Conservation (phyloP, 1,140 invertebrate species). For the Drosophila parvula region DNA sequence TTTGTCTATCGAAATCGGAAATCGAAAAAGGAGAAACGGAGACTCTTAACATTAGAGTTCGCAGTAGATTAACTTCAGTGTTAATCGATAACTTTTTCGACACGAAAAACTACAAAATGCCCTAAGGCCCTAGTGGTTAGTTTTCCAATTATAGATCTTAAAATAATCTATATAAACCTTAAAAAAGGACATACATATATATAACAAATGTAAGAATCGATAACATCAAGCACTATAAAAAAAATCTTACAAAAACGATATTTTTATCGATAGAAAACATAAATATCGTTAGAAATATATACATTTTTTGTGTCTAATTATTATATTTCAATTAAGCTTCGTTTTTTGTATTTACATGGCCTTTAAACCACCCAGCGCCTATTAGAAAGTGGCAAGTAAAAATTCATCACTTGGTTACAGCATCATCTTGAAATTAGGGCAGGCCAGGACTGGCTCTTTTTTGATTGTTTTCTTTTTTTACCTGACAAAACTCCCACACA, state of each 20-base stretch:
- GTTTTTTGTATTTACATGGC: background rate
- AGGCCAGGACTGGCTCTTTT: conserved; percentile 27
- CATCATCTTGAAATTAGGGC: conserved; percentile 38
- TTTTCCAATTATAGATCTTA: too few species aligned
- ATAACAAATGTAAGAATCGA: background rate
- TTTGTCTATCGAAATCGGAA: conserved; percentile 6
- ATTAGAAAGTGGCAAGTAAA: background rate
- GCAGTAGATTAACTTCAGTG: background rate
- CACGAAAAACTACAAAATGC: too few species aligned
- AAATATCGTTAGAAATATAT: too few species aligned
- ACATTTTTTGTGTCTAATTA: too few species aligned
- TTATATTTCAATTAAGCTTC: too few species aligned
- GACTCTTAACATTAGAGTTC: background rate
- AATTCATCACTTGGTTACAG: conserved; percentile 10
- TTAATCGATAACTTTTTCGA: background rate
- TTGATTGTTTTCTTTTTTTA: conserved; percentile 12
- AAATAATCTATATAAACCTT: background rate
- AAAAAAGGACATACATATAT: background rate
- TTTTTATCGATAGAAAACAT: too few species aligned
- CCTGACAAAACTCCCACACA: conserved; percentile 24
- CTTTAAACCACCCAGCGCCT: background rate
- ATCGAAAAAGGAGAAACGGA: background rate
- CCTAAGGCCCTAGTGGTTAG: too few species aligned
- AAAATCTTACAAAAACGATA: too few species aligned
- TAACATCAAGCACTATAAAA: background rate